Evolutionary conservation across 1,140 invertebrate species (phyloP).

Genomic region (Oscheius sp.): DNA sequence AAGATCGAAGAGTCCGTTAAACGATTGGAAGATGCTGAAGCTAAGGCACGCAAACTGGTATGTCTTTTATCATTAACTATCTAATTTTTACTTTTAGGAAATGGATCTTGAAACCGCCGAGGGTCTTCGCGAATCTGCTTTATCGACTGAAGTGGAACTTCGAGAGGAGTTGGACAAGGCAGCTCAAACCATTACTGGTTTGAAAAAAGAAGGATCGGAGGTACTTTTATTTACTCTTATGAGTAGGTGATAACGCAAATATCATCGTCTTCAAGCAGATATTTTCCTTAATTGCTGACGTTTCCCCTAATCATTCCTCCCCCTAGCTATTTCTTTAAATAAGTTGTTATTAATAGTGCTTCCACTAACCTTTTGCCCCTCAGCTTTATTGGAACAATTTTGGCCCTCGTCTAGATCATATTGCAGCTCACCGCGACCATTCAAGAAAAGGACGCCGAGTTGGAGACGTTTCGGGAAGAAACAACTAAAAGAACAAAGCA

Average conservation of each 20-base stretch:
- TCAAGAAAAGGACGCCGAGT: neutral
- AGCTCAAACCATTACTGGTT: neutral
- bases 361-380: neutral
- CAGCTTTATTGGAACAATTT: neutral
- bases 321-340: no score
- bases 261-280: neutral
- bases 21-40: conserved; percentile 29
- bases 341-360: conserved; percentile 6
- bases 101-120: neutral
- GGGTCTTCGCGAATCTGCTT: neutral
- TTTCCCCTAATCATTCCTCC: no score
- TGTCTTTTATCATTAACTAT: neutral
- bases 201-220: neutral
- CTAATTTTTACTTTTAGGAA: conserved; percentile 2
- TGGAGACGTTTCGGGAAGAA: neutral
- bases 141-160: conserved; percentile 13
- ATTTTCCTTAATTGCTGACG: no score
- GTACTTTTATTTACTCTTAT: neutral
- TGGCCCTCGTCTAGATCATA: neutral
- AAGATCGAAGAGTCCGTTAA: conserved; percentile 28
- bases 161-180: neutral
- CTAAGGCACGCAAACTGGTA: conserved; percentile 23
- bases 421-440: neutral
- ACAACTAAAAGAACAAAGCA: conserved; percentile 6
- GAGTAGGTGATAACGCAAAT: no score